Evolutionary conservation across 2,888 invertebrate genomes (phyloP).

Genomic region (Acleris literana): DNA sequence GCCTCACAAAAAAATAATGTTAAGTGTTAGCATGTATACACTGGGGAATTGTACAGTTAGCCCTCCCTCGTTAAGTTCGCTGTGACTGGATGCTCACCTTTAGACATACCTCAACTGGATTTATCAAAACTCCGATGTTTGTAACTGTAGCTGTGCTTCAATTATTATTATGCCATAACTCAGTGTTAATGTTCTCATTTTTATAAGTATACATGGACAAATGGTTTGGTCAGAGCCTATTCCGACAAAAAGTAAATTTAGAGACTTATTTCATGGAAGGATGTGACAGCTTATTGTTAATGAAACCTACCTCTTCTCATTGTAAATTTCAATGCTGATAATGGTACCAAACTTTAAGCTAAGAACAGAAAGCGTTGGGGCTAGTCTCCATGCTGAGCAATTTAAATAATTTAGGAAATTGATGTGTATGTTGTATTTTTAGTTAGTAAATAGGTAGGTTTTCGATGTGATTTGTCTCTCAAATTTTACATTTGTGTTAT

Average conservation of each 20-base stretch:
- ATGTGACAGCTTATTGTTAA: conserved; percentile 73
- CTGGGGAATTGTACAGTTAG: conserved; percentile 83
- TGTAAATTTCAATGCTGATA: conserved; percentile 81
- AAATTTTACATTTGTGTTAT: conserved; percentile 84
- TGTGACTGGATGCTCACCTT: conserved; percentile 80
- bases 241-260: conserved; percentile 73
- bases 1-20: conserved; percentile 77
- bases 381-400: conserved; percentile 53
- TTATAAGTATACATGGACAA: conserved; percentile 54
- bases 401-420: conserved; percentile 75
- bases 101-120: conserved; percentile 72
- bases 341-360: conserved; percentile 80
- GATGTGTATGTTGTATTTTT: conserved; percentile 83
- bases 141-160: conserved; percentile 73
- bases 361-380: conserved; percentile 57
- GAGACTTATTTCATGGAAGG: conserved; percentile 71
- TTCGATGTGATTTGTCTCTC: conserved; percentile 83
- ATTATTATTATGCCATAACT: conserved; percentile 36
- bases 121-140: conserved; percentile 76
- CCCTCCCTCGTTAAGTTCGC: conserved; percentile 83
- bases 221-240: conserved; percentile 75
- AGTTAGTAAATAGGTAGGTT: conserved; percentile 83
- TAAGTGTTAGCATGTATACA: conserved; percentile 83
- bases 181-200: conserved; percentile 48
- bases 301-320: conserved; percentile 81